These are phyloP conservation scores for Elysia crispata DNA, from an alignment of 2,888 invertebrate genomes.

Conservation along the genomic window DNA sequence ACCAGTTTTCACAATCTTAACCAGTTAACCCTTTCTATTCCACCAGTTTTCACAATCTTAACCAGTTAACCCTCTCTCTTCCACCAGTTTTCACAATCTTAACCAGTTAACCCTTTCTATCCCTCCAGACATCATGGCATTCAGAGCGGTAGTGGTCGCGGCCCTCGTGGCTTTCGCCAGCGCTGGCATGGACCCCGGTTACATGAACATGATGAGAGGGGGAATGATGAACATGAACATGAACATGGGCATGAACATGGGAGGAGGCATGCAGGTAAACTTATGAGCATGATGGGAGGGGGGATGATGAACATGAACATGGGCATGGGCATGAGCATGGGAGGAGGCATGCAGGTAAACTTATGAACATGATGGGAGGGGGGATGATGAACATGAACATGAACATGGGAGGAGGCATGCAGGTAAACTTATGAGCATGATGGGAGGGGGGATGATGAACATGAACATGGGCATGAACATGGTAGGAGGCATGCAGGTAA, in stretches of 20 bases:
- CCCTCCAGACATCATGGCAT: slow-evolving; percentile 37
- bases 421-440: too few species aligned
- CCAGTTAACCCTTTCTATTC: background rate
- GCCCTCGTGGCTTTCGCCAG: slow-evolving; percentile 24
- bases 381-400: too few species aligned
- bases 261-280: background rate
- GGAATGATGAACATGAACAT: slow-evolving; percentile 11
- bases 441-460: too few species aligned
- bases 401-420: too few species aligned
- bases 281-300: too few species aligned
- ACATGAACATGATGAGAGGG: slow-evolving; percentile 6
- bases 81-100: background rate
- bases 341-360: too few species aligned
- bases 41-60: background rate
- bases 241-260: background rate
- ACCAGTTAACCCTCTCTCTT: background rate
- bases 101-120: background rate
- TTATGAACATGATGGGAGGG: too few species aligned
- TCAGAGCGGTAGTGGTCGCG: slow-evolving; percentile 18
- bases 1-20: background rate
- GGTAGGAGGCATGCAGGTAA: too few species aligned
- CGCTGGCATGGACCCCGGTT: slow-evolving; percentile 13
- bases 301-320: too few species aligned
- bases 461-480: too few species aligned
- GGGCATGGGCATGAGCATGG: too few species aligned